A percentile compares a stretch with the other conserved stretches of the same genome.
These are phyloP conservation scores for Ceyx margarethae DNA, from an alignment of 2,113 vertebrate genomes.

Conservation along the genomic window DNA sequence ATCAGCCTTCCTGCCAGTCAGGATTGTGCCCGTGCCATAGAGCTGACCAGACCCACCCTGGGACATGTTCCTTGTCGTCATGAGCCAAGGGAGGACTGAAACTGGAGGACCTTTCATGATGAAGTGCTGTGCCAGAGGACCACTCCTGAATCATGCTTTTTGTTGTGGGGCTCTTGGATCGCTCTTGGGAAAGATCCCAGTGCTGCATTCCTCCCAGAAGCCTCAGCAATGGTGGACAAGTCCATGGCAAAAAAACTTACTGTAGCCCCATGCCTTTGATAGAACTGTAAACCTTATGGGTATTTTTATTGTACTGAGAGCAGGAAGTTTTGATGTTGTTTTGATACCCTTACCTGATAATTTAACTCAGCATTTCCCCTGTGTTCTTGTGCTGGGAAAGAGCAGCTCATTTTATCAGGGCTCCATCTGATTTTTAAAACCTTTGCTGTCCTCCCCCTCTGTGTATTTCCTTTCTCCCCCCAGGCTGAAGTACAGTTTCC, in stretches of 20 bases:
- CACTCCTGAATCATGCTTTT: fast-evolving
- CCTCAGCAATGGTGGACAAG: too few species aligned
- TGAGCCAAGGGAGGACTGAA: not conserved
- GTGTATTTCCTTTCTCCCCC: not conserved
- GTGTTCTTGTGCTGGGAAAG: not conserved
- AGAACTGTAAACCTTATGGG: not conserved
- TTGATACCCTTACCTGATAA: not conserved
- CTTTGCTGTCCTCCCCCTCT: not conserved
- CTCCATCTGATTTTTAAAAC: not conserved
- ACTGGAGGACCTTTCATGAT: not conserved
- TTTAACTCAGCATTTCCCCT: not conserved
- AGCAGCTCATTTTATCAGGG: not conserved
- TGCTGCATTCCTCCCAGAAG: not conserved
- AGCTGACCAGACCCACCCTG: not conserved
- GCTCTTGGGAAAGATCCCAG: fast-evolving
- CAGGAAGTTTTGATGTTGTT: not conserved
- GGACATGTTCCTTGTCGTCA: not conserved
- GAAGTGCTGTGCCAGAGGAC: not conserved
- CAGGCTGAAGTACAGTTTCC: not conserved
- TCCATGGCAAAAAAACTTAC: not conserved
- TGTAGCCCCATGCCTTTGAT: not conserved
- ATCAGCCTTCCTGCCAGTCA: not conserved
- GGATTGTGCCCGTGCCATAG: fast-evolving
- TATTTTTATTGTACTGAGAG: not conserved
- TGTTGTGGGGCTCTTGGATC: not conserved